Conservation (phyloP, 2,888 invertebrate species). For the Heliconius aoede region DNA sequence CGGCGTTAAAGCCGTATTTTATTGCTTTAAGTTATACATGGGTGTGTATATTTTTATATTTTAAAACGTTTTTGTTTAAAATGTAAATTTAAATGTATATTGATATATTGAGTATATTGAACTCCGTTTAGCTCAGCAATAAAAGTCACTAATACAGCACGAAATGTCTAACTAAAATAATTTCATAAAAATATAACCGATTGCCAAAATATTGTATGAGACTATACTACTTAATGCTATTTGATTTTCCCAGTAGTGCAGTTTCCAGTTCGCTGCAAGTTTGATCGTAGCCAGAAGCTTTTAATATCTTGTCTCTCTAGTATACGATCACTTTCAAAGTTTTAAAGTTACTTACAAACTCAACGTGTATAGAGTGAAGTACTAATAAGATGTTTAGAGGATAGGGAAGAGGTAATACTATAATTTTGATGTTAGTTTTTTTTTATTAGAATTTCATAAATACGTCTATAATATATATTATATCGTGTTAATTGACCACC, state of each 20-base stretch:
- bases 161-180: background rate
- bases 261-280: slow-evolving; percentile 23
- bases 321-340: slow-evolving; percentile 38
- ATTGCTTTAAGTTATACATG: slow-evolving; percentile 18
- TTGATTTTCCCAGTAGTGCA: slow-evolving; percentile 15
- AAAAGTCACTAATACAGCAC: background rate
- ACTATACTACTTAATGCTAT: slow-evolving; percentile 7
- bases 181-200: background rate
- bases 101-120: no score
- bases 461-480: no score
- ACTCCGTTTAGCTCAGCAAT: background rate
- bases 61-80: background rate
- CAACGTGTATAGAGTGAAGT: slow-evolving; percentile 20
- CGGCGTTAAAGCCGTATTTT: slow-evolving; percentile 16
- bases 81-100: background rate
- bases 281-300: slow-evolving; percentile 36
- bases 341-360: slow-evolving; percentile 42
- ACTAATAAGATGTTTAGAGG: background rate
- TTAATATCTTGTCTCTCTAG: slow-evolving; percentile 42
- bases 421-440: no score
- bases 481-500: no score
- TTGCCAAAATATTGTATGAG: background rate
- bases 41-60: background rate
- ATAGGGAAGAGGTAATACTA: no score
- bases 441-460: no score